These are phyloP conservation scores for Prosapia bicincta DNA, from an alignment of 2,888 invertebrate species.

Conservation along the genomic window DNA sequence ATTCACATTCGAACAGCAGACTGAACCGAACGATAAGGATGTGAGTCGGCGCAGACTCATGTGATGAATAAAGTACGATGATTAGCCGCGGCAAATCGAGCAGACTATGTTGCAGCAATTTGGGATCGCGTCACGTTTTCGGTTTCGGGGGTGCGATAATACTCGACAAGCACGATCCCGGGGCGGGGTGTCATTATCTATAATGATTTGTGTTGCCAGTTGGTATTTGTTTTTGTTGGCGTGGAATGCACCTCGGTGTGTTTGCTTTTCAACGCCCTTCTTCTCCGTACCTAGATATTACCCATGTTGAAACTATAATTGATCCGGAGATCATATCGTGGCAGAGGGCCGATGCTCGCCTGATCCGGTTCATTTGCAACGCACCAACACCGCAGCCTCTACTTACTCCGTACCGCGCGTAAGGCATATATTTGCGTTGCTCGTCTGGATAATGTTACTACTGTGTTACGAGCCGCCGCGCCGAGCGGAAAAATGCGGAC, in stretches of 20 bases:
- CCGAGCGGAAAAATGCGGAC: no score
- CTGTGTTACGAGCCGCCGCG: not conserved
- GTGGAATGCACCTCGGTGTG: not conserved
- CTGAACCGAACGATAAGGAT: no score
- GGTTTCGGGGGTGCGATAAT: conserved; percentile 20
- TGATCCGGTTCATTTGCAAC: not conserved
- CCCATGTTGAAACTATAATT: conserved; percentile 31
- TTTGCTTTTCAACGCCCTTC: not conserved
- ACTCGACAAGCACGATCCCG: not conserved
- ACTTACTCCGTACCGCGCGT: conserved; percentile 14
- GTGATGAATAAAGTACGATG: not conserved
- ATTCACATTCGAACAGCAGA: no score
- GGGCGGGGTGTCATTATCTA: conserved; percentile 20
- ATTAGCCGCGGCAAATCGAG: conserved; percentile 3
- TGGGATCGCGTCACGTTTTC: conserved; percentile 15
- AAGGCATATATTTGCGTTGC: not conserved
- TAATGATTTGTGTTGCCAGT: conserved; percentile 8
- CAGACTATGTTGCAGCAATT: not conserved
- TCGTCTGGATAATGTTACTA: not conserved
- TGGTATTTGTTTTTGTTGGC: not conserved
- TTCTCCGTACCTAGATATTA: conserved; percentile 4
- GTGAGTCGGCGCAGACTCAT: no score
- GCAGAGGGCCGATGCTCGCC: not conserved
- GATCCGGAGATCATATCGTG: conserved; percentile 34
- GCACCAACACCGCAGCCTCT: no score